phyloP scores from a whole-genome alignment of 2,888 invertebrate species.

The Tachina grossa region DNA sequence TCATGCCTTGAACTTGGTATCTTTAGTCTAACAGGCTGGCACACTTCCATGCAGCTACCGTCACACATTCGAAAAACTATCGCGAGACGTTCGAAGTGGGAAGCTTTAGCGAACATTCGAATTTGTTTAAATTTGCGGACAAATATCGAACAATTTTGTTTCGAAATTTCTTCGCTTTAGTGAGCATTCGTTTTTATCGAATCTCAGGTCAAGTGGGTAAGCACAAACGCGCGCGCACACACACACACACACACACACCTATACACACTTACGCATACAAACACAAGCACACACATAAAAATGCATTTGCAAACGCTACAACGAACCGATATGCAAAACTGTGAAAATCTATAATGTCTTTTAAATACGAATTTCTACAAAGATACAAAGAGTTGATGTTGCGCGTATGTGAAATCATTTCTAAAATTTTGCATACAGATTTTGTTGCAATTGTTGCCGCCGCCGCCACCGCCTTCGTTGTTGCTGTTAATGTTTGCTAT shows the following conservation, averaged over 20 bases:
- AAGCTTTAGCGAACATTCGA: too few relatives aligned
- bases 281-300: background rate
- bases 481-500: slow-evolving; percentile 61
- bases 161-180: too few relatives aligned
- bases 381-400: slow-evolving; percentile 52
- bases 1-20: too few relatives aligned
- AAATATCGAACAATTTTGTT: too few relatives aligned
- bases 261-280: too few relatives aligned
- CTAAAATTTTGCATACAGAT: slow-evolving; percentile 47
- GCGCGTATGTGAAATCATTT: slow-evolving; percentile 62
- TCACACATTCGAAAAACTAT: too few relatives aligned
- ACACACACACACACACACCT: slow-evolving; percentile 12
- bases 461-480: slow-evolving; percentile 35
- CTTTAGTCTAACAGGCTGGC: too few relatives aligned
- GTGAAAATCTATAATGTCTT: slow-evolving; percentile 67
- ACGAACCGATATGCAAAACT: slow-evolving; percentile 44
- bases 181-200: too few relatives aligned
- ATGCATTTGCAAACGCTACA: background rate
- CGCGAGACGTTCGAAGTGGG: too few relatives aligned
- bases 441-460: slow-evolving; percentile 37
- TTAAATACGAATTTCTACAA: slow-evolving; percentile 47
- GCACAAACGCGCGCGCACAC: slow-evolving; percentile 2
- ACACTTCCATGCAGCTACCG: too few relatives aligned
- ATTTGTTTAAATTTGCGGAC: too few relatives aligned
- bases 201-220: too few relatives aligned